Base-by-base conservation (phyloP, 2,888 invertebrate genomes). In the Oegoconia quadripuncta region DNA sequence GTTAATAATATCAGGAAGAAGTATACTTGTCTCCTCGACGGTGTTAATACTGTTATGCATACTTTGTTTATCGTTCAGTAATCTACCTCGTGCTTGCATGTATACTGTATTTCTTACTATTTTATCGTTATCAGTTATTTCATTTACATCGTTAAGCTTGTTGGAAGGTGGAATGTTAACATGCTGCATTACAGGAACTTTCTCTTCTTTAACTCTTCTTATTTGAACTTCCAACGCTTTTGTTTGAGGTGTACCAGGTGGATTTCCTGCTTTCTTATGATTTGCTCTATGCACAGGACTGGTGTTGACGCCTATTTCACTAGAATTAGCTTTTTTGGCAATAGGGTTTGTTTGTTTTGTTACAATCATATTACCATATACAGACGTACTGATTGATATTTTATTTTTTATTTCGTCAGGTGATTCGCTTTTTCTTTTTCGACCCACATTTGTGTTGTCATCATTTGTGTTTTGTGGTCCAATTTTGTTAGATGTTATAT, bases 31-130 rank as follows among this genome's bases (percentile, higher is more conserved):
- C n/a, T n/a, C n/a, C n/a, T n/a, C n/a, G n/a, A n/a, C n/a, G n/a
- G n/a, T n/a, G 12, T 27, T 27, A 3, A 23, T 23, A 3, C 3
- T n/a, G 3, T 23, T 8, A 3, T n/a, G 9, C 14, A 3, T 12
- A 11, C 6, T 13, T 20, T 29, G 28, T 49, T 76, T 77, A 20
- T 78, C 78, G 31, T 63, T 66, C 25, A 80, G 47, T 28, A 80
- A 46, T 52, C 81, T 67, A 0, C 77, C 79, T 23, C 82, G 66
- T 0, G 84, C 84, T 72, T 86, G 86, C 1, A 76, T 71, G 38
- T 54, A 86, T 2, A 86, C 83, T 4, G 84, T 86, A 30, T 83
- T 83, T 49, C 86, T 67, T n/a, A 79, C 48, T 27, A 78, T 52
- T 48, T 81, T 83, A 7, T 82, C 80, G 29, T 54, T 67, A 27